A percentile compares a stretch with the other conserved stretches of the same genome.
Conservation (phyloP, 1,140 invertebrate species). For the Drosophila fuyamai region DNA sequence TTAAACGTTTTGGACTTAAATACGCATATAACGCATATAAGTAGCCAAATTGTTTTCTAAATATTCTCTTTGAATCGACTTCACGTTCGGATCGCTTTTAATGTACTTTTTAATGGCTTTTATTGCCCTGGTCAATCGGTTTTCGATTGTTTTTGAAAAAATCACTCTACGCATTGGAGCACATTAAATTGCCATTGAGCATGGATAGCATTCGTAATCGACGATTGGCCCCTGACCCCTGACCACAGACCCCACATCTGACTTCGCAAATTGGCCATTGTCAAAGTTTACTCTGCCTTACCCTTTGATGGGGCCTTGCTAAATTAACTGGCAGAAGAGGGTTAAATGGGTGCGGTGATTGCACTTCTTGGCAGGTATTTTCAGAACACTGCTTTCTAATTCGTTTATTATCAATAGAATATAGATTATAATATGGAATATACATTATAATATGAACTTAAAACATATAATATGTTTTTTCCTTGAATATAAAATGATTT, state of each 20-base stretch:
- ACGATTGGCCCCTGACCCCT: background rate
- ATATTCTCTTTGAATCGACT: slow-evolving; percentile 14
- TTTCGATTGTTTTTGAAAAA: slow-evolving; percentile 57
- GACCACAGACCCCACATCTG: background rate
- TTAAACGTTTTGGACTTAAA: slow-evolving; percentile 32
- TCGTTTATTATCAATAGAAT: too few relatives aligned
- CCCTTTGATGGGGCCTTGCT: slow-evolving; percentile 1
- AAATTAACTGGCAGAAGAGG: slow-evolving; percentile 5
- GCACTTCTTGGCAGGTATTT: too few relatives aligned
- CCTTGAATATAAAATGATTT: too few relatives aligned
- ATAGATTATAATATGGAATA: too few relatives aligned
- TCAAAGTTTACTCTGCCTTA: slow-evolving; percentile 15
- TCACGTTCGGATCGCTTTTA: slow-evolving; percentile 37
- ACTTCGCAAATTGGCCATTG: slow-evolving; percentile 28
- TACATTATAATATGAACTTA: too few relatives aligned
- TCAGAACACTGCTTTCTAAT: too few relatives aligned
- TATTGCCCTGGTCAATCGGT: slow-evolving; percentile 68
- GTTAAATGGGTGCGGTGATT: slow-evolving; percentile 1
- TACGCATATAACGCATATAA: slow-evolving; percentile 3
- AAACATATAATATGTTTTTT: too few relatives aligned
- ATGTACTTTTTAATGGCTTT: slow-evolving; percentile 74
- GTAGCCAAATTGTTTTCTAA: slow-evolving; percentile 31
- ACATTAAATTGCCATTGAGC: slow-evolving; percentile 60
- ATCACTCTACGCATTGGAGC: slow-evolving; percentile 29
- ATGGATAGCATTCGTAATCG: slow-evolving; percentile 46